A percentile compares a stretch with the other conserved stretches of the same genome.
Evolutionary conservation across 2,797 vertebrate genomes (phyloP).

Genomic region (Xyrichtys novacula): DNA sequence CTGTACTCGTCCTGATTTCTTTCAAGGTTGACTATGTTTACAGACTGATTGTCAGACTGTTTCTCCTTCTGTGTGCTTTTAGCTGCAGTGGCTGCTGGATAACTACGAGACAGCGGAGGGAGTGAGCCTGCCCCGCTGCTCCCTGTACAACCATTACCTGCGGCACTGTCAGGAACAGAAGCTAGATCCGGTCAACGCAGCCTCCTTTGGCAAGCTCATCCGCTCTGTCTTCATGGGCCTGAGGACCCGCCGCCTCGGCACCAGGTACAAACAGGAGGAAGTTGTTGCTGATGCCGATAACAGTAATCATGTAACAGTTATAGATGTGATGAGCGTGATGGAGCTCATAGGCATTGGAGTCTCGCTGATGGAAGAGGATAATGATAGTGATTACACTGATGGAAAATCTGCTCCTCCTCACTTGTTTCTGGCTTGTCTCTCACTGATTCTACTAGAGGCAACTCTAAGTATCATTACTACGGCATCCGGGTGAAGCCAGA

Average conservation of each 20-base stretch:
- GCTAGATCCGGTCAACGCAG: slow-evolving; percentile 96
- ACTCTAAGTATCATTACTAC: slow-evolving; percentile 99
- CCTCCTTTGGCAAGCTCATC: slow-evolving; percentile 97
- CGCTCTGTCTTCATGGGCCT: slow-evolving; percentile 98
- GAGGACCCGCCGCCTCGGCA: slow-evolving; percentile 94
- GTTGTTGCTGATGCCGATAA: slow-evolving; percentile 58
- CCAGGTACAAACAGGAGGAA: slow-evolving; percentile 84
- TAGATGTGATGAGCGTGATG: slow-evolving; percentile 60
- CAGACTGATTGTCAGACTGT: slow-evolving; percentile 44
- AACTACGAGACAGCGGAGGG: slow-evolving; percentile 98
- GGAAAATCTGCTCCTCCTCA: slow-evolving; percentile 56
- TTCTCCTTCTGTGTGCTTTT: slow-evolving; percentile 62
- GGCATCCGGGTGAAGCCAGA: slow-evolving; percentile 98
- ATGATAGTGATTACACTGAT: slow-evolving; percentile 73
- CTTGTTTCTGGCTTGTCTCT: slow-evolving; percentile 62
- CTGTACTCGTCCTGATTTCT: slow-evolving; percentile 34
- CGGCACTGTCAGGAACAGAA: slow-evolving; percentile 98
- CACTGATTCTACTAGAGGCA: slow-evolving; percentile 87
- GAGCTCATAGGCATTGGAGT: slow-evolving; percentile 51
- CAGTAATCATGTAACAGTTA: slow-evolving; percentile 64
- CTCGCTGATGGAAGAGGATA: slow-evolving; percentile 57
- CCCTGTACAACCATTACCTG: slow-evolving; percentile 97
- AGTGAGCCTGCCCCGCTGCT: slow-evolving; percentile 94
- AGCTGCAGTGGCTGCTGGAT: slow-evolving; percentile 98
- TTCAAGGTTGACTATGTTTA: slow-evolving; percentile 42